Percentiles rank a stretch among this genome's conserved stretches.
These are phyloP conservation scores for Aporrectodea caliginosa DNA, from an alignment of 1,140 invertebrate species.

Conservation along the genomic window DNA sequence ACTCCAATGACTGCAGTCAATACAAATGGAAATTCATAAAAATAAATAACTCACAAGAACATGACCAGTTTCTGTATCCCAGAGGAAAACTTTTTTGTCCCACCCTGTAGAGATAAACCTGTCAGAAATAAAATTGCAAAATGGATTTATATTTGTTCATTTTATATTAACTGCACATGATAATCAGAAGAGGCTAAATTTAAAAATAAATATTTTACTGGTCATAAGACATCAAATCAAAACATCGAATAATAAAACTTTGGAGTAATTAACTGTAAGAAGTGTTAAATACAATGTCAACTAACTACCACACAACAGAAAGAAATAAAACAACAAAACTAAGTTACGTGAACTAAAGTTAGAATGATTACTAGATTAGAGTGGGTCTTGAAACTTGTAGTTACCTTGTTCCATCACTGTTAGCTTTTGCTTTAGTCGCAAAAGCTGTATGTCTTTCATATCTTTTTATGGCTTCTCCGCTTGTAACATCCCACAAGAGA, in stretches of 20 bases:
- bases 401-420: not conserved
- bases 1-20: not conserved
- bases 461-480: constrained; percentile 30
- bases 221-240: not conserved
- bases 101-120: constrained; percentile 49
- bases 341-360: not conserved
- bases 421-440: constrained; percentile 25
- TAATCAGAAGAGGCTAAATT: not conserved
- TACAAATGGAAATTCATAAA: not conserved
- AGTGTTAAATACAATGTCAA: no score
- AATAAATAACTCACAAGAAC: constrained; percentile 37
- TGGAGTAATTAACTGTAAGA: no score
- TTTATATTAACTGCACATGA: not conserved
- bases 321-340: not conserved
- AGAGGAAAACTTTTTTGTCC: constrained; percentile 50
- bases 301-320: no score
- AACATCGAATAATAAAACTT: not conserved
- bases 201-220: not conserved
- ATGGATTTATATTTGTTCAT: constrained; percentile 4
- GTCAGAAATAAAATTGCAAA: constrained; percentile 43
- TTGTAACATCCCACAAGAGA: constrained; percentile 44
- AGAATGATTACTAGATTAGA: not conserved
- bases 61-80: constrained; percentile 47
- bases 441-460: constrained; percentile 34
- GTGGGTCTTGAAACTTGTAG: not conserved